Base-by-base conservation (phyloP, 2,113 vertebrate species). In the Cariama cristata region DNA sequence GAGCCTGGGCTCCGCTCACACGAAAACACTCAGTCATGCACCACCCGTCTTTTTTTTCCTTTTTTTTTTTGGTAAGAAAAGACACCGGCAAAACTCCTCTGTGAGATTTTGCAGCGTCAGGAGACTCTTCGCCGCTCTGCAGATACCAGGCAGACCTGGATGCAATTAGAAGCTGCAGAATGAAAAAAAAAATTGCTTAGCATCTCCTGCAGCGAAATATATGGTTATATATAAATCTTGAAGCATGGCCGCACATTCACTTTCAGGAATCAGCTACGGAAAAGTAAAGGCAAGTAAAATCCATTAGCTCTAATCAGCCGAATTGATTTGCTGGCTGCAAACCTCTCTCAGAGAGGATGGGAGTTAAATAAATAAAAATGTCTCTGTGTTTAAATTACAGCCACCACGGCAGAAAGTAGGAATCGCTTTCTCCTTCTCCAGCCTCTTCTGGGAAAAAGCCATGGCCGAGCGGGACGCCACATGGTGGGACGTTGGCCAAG, bases 321-420 rank as follows among this genome's bases (percentile, higher is more conserved):
- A 64, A 96, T 86, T 64, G 94, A 80, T 79, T 80, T n/a, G 21
- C 55, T 95, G 95, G 88, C 91, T 94, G 55, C 72, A 92, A 88
- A 76, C 22, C 30, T n/a, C 80, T 40, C 82, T 49, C 3, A 4
- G 59, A 68, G 62, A 86, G 24, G 74, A 60, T 11, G 49, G 32
- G 40, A 92, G 40, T 55, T 77, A 90, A 90, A 81, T 67, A 69
- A 67, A 80, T 58, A 44, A 69, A 44, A 59, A 45, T 5, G 47
- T 26, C 26, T 33, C 40, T 8, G 17, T 23, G 74, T 88, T 82
- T 60, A 64, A 93, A 90, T 93, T 75, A 59, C 47, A 71, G 40
- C 26, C 35, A 28, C 47, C 7, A 2, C 5, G 8, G 62, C 32
- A 53, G 68, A 50, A 91, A 94, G 62, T 66, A 92, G 76, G 50